A percentile compares a stretch with the other conserved stretches of the same genome.
These are phyloP conservation scores for Sympetrum striolatum DNA, from an alignment of 2,888 invertebrate genomes.

Conservation along the genomic window DNA sequence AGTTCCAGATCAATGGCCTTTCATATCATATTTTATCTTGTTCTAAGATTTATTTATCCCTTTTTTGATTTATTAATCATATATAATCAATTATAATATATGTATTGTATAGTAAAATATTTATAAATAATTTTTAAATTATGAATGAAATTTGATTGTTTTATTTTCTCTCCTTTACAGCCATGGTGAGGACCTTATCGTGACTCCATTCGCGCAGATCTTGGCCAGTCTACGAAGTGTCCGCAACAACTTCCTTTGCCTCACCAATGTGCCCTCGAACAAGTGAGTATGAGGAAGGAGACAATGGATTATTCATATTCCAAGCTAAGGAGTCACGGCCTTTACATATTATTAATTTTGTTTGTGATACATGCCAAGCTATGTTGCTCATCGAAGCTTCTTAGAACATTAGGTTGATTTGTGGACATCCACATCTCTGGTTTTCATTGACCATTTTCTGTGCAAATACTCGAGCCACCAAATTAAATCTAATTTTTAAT, in stretches of 20 bases:
- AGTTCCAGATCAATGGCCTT: no score
- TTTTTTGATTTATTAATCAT: no score
- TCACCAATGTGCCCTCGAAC: slow-evolving; percentile 90
- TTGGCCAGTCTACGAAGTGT: slow-evolving; percentile 98
- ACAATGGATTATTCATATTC: neutral
- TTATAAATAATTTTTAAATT: neutral
- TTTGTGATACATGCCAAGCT: neutral
- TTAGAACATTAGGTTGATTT: no score
- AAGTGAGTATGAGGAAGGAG: slow-evolving; percentile 72
- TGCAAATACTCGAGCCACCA: no score
- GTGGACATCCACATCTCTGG: no score
- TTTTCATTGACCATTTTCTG: no score
- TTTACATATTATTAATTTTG: neutral
- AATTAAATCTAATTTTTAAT: neutral
- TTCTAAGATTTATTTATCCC: no score
- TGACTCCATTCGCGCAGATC: slow-evolving; percentile 99
- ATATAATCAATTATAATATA: no score
- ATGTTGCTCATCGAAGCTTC: neutral
- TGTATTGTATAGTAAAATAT: no score
- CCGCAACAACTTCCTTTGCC: slow-evolving; percentile 95
- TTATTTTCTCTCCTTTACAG: slow-evolving; percentile 59
- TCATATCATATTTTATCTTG: no score
- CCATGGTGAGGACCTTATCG: slow-evolving; percentile 99
- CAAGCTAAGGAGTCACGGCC: neutral
- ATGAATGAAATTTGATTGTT: slow-evolving; percentile 3